Base-by-base conservation (phyloP, 1,140 invertebrate genomes). In the Psilanteris sp. region DNA sequence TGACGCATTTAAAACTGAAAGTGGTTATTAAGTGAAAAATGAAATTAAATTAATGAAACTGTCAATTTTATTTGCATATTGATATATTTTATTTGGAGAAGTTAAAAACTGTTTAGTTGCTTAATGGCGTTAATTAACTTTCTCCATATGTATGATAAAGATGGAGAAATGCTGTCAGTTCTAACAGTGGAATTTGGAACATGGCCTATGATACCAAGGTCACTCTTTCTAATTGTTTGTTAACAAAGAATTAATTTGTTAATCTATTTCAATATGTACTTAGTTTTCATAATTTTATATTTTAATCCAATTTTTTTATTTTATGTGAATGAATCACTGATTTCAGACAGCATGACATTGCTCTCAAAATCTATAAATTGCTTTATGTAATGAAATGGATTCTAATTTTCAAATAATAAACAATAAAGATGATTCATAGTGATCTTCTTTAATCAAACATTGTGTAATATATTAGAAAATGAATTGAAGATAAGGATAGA, bases 101-200 rank as follows among this genome's bases (percentile, higher is more conserved):
- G n/a, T n/a, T n/a, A n/a, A n/a, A n/a, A n/a, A n/a, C n/a, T n/a
- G n/a, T n/a, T n/a, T n/a, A n/a, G 8, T 34, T 3, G 27, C 9
- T 5, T 7, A 11, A 34, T 39, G n/a, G 34, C 7, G 1, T 14
- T 48, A 37, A 18, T 46, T 39, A 46, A 61, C 29, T 75, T 75
- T 62, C 72, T 75, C 72, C 57, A 61, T 75, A 62, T 62, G 55
- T 20, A 54, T 13, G 48, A 62, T 46, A 75, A 67, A 62, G 55
- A 68, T 59, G 62, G 62, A 62, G 48, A 68, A 76, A 57, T 62
- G 70, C 52, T 71, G 70, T 73, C 55, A 67, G 52, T 24, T 55
- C 41, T 76, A 48, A 64, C 41, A 68, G 57, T 70, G 72, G 72
- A 76, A 76, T 76, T 76, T 76, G 72, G 72, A 76, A 70, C 55